phyloP scores from a whole-genome alignment of 2,888 invertebrate genomes.

The Steinernema scapterisci region DNA sequence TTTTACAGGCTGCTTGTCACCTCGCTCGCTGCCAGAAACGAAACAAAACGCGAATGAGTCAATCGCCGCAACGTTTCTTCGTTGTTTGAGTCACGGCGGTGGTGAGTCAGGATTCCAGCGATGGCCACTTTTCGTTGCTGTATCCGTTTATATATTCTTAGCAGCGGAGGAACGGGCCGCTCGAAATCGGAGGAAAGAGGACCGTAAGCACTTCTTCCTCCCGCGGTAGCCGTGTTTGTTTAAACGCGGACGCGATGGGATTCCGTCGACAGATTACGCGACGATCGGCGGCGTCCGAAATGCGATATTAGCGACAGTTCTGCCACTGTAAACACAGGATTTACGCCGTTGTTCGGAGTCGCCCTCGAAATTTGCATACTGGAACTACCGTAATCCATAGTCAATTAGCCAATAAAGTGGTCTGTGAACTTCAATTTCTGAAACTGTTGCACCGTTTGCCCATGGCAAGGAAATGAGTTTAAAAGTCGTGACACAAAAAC shows the following conservation, averaged over 20 bases:
- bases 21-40: no score
- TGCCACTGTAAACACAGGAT: conserved; percentile 17
- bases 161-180: not conserved
- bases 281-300: not conserved
- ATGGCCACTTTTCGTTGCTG: not conserved
- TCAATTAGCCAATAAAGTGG: no score
- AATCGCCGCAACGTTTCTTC: not conserved
- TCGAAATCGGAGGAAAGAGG: not conserved
- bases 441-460: no score
- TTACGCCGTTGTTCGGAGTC: not conserved
- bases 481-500: no score
- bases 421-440: no score
- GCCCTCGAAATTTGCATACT: no score
- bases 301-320: conserved; percentile 7
- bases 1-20: no score
- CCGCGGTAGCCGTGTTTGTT: conserved; percentile 27
- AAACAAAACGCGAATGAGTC: not conserved
- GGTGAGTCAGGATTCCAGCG: not conserved
- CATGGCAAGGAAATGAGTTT: no score
- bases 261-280: conserved; percentile 29
- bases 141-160: conserved; percentile 1
- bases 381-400: no score
- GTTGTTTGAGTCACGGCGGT: not conserved
- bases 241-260: conserved; percentile 8
- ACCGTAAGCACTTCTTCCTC: not conserved